Conservation (phyloP, 2,797 vertebrate genomes). For the Setipinna tenuifilis region DNA sequence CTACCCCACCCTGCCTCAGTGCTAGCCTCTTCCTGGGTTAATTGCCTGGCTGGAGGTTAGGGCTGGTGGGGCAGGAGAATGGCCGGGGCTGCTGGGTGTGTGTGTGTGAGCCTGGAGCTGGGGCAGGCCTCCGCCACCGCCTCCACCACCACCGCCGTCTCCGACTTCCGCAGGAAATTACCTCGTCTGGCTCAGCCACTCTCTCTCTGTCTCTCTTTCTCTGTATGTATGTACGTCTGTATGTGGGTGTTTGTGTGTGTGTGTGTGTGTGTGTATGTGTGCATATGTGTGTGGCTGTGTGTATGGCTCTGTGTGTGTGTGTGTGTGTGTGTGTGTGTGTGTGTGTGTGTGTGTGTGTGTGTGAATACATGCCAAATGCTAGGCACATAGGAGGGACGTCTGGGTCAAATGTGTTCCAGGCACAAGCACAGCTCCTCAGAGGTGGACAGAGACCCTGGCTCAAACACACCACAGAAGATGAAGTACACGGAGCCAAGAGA, state of each 20-base stretch:
- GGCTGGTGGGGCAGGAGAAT: conserved; percentile 44
- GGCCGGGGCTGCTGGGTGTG: background rate
- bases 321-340: conserved; percentile 23
- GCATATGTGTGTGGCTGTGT: background rate
- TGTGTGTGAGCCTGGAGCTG: no score
- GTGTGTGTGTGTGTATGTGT: background rate
- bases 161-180: conserved; percentile 75
- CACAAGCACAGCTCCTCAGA: background rate
- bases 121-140: no score
- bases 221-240: background rate
- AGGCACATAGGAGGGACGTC: background rate
- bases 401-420: conserved; percentile 28
- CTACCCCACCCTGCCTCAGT: conserved; percentile 33
- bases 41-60: conserved; percentile 64
- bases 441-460: background rate
- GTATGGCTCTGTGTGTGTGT: conserved; percentile 40
- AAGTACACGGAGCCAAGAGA: background rate
- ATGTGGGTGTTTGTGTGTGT: background rate
- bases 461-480: background rate
- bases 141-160: conserved; percentile 23
- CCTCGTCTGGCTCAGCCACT: conserved; percentile 64
- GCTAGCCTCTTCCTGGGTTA: conserved; percentile 65
- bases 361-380: background rate
- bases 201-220: background rate
- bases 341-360: conserved; percentile 2